Conservation (phyloP, 1,140 invertebrate genomes). For the Zaprionus nigranus region DNA sequence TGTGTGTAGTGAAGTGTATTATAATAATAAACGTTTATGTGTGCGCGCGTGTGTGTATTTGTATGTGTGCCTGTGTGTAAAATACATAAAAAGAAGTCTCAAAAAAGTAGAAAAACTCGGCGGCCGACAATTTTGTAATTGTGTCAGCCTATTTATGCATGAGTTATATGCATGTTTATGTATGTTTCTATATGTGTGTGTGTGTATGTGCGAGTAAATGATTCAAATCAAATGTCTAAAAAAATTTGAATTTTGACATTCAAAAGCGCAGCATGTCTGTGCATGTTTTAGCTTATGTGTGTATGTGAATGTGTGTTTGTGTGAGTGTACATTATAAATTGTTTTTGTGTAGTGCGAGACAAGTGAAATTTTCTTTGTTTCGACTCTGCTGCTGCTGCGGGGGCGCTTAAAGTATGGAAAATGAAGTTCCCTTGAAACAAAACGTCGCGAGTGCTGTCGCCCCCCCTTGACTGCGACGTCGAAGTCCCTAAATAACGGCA, state of each 20-base stretch:
- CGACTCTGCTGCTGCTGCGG: slow-evolving; percentile 36
- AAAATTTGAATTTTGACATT: slow-evolving; percentile 52
- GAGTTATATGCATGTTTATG: neutral
- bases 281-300: slow-evolving; percentile 1
- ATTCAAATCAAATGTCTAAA: slow-evolving; percentile 69
- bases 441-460: slow-evolving; percentile 33
- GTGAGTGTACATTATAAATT: slow-evolving; percentile 38
- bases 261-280: slow-evolving; percentile 33
- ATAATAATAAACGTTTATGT: slow-evolving; percentile 39
- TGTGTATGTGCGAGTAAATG: slow-evolving; percentile 46
- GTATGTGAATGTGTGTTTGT: slow-evolving; percentile 7
- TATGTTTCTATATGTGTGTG: neutral
- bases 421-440: slow-evolving; percentile 73
- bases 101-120: slow-evolving; percentile 48
- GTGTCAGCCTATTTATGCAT: slow-evolving; percentile 61
- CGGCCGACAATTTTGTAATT: slow-evolving; percentile 57
- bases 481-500: slow-evolving; percentile 42
- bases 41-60: slow-evolving; percentile 13
- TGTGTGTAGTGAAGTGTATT: slow-evolving; percentile 54
- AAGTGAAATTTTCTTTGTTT: slow-evolving; percentile 82
- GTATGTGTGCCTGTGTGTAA: slow-evolving; percentile 15
- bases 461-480: slow-evolving; percentile 9
- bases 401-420: slow-evolving; percentile 73
- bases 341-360: slow-evolving; percentile 47
- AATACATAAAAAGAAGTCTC: slow-evolving; percentile 52